Percentiles rank a stretch among this genome's conserved stretches.
Evolutionary conservation across 2,888 invertebrate genomes (phyloP).

Genomic region (Crocallis elinguaria): DNA sequence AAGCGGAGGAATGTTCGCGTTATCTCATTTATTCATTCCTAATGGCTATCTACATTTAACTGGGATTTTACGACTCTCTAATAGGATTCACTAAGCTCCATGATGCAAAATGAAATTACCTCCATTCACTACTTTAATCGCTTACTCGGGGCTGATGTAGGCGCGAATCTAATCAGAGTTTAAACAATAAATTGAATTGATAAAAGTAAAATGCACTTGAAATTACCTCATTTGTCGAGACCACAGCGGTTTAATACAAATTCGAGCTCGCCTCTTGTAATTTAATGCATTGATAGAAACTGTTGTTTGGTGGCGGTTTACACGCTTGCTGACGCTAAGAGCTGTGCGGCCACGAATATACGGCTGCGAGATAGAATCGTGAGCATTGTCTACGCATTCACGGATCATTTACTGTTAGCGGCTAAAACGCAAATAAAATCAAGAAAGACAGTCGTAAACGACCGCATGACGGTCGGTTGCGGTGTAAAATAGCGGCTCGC

Average conservation of each 20-base stretch:
- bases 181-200: conserved; percentile 41
- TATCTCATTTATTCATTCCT: conserved; percentile 47
- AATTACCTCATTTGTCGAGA: conserved; percentile 45
- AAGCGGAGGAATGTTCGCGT: conserved; percentile 49
- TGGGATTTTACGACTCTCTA: conserved; percentile 6
- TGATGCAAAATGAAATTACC: conserved; percentile 8
- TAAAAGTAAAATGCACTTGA: conserved; percentile 37
- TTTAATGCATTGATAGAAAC: conserved; percentile 59
- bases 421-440: conserved; percentile 63
- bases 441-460: conserved; percentile 58
- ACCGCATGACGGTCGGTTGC: conserved; percentile 64
- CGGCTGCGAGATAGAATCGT: conserved; percentile 51
- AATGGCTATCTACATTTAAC: conserved; percentile 32
- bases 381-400: conserved; percentile 41
- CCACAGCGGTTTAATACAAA: conserved; percentile 51
- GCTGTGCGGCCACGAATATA: conserved; percentile 50
- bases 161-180: conserved; percentile 33
- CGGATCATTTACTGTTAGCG: conserved; percentile 56
- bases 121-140: conserved; percentile 17
- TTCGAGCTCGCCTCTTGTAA: conserved; percentile 44
- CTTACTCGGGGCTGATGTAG: neutral
- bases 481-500: conserved; percentile 69
- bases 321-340: conserved; percentile 48
- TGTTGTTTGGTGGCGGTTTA: conserved; percentile 52
- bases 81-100: neutral